Percentiles rank a stretch among this genome's conserved stretches.
Evolutionary conservation across 2,797 vertebrate species (phyloP).

Genomic region (Alosa sapidissima): DNA sequence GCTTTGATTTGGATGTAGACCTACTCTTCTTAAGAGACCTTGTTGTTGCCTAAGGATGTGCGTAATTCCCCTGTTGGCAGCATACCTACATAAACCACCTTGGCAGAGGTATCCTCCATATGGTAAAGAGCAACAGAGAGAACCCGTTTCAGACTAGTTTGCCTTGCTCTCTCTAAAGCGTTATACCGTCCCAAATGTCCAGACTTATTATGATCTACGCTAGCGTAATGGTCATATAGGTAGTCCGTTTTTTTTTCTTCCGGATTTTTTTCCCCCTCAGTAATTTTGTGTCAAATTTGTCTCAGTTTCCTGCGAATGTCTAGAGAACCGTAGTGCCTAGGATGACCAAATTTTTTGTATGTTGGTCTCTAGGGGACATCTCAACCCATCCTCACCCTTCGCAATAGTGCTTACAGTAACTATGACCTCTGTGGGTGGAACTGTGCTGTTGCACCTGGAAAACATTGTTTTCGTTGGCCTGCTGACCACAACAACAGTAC

Average conservation of each 20-base stretch:
- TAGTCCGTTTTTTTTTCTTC: no score
- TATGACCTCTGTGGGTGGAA: not conserved
- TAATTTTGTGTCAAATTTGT: no score
- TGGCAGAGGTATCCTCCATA: not conserved
- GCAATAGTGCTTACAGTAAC: not conserved
- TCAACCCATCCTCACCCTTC: no score
- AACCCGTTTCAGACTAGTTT: not conserved
- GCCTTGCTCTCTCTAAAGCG: not conserved
- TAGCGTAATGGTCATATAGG: no score
- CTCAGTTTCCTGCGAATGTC: no score
- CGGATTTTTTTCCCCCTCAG: no score
- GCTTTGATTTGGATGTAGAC: not conserved
- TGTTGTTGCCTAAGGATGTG: not conserved
- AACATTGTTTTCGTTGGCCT: not conserved
- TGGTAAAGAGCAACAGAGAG: not conserved
- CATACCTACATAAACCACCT: not conserved
- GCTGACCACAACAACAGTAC: not conserved
- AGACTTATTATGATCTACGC: not conserved
- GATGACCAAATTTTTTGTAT: no score
- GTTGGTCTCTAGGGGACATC: no score
- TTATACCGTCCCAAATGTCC: no score
- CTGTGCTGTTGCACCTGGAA: not conserved
- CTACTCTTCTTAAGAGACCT: no score
- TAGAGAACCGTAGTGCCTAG: no score
- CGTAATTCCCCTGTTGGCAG: not conserved